These are phyloP conservation scores for Laterallus jamaicensis DNA, from an alignment of 2,113 vertebrate species.

Conservation along the genomic window DNA sequence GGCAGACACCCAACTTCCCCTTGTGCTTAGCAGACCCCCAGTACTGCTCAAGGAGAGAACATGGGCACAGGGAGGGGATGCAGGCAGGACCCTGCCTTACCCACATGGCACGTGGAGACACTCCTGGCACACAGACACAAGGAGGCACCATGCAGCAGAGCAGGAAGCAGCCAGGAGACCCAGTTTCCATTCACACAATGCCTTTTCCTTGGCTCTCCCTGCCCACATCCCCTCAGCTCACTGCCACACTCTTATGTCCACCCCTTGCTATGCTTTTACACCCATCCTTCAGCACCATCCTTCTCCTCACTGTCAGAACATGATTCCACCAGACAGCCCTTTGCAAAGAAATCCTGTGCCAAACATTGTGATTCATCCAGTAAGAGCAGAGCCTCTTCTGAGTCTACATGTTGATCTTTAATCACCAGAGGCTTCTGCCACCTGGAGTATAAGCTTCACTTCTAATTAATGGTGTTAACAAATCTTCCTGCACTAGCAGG, in stretches of 20 bases:
- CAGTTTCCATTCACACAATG: fast-evolving
- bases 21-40: neutral
- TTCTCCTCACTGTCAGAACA: neutral
- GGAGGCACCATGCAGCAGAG: neutral
- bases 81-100: neutral
- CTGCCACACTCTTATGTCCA: neutral
- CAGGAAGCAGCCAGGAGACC: neutral
- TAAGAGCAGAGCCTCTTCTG: neutral
- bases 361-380: neutral
- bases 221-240: neutral
- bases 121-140: neutral
- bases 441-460: neutral
- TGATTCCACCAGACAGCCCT: neutral
- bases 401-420: neutral
- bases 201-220: neutral
- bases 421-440: neutral
- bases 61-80: too few species aligned
- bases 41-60: fast-evolving
- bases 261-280: neutral
- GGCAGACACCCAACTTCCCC: neutral
- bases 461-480: neutral
- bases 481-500: neutral
- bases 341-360: neutral
- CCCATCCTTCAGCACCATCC: neutral
- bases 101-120: fast-evolving